Evolutionary conservation across 2,797 vertebrate genomes (phyloP), one percentile per base, ranked within the genome.

Genomic region (Sebastes elongatus): DNA sequence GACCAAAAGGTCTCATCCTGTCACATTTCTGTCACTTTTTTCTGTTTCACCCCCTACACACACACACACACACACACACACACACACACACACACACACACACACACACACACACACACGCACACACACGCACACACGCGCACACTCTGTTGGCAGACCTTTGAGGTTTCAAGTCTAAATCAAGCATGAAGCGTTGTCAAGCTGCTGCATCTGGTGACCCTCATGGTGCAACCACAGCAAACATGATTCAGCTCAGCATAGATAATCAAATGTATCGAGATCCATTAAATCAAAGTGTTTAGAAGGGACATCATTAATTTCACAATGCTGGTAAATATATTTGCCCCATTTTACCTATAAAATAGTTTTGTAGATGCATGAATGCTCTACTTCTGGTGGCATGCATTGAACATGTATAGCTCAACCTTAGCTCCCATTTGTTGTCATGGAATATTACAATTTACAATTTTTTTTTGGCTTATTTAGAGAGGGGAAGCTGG

Each of bases 201-300:
- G 66, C 81, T 69, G 71, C 77, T 87, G 87, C 88, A 89, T 91
- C 90, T 92, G 91, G 79, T 92, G 89, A 90, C 91, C 86, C 82
- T 83, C 52, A 42, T 82, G 71, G 56, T 88, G 82, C 85, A 88
- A 74, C 67, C 72, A 61, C 63, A 72, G 78, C 71, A 88, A 91
- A 90, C 81, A 71, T 68, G 80, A 82, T 76, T 82, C 75, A 84
- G 67, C 69, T 65, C 46, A 76, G 76, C 84, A 81, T 57, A 82
- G 76, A 83, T 74, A 88, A 89, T 91, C 49, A 65, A 73, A 89
- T 80, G 16, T 38, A 66, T 71, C 74, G 30, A 75, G 53, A 83
- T 83, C 74, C 52, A 66, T 75, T 74, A 74, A 80, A 73, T 78
- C 11, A 3, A 32, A 56, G 30, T 62, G 18, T 69, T 71, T 63